Conservation (phyloP, 2,113 vertebrate genomes). For the Rhagologus leucostigma region DNA sequence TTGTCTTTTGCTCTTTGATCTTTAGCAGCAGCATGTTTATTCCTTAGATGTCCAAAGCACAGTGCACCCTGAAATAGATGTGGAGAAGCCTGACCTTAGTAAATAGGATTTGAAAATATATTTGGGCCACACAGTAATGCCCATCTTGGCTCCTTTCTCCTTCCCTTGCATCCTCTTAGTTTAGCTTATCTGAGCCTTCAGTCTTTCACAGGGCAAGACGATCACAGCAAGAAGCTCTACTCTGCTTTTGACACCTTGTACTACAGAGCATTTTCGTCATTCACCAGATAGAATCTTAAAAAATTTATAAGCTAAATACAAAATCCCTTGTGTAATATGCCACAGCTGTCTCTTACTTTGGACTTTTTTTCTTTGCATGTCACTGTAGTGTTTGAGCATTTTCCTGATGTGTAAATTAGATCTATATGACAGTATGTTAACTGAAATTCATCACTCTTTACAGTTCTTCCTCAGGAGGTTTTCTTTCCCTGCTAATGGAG, state of each 20-base stretch:
- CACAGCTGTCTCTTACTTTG: background rate
- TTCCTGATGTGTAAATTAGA: conserved; percentile 42
- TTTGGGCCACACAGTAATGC: background rate
- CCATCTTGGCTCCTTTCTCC: background rate
- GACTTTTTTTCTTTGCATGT: background rate
- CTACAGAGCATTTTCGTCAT: background rate
- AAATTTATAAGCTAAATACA: conserved; percentile 13
- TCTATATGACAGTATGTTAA: conserved; percentile 21
- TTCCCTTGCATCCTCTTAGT: background rate
- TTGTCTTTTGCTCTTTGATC: background rate
- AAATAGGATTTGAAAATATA: conserved; percentile 41
- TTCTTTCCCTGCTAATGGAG: background rate
- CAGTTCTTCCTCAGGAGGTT: conserved; percentile 25
- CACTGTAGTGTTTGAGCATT: background rate
- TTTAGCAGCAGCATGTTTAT: background rate
- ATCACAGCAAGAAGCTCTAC: background rate
- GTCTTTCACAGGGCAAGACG: background rate
- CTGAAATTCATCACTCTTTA: conserved; percentile 17
- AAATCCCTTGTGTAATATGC: conserved; percentile 11
- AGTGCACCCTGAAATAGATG: conserved; percentile 1
- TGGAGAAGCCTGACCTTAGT: background rate
- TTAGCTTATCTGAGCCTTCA: background rate
- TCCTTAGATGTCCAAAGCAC: background rate
- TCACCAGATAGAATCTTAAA: background rate
- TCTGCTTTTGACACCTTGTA: background rate